Percentiles rank a stretch among this genome's conserved stretches.
Conservation (phyloP, 2,888 invertebrate genomes). For the Callyntrura guangdongensis region DNA sequence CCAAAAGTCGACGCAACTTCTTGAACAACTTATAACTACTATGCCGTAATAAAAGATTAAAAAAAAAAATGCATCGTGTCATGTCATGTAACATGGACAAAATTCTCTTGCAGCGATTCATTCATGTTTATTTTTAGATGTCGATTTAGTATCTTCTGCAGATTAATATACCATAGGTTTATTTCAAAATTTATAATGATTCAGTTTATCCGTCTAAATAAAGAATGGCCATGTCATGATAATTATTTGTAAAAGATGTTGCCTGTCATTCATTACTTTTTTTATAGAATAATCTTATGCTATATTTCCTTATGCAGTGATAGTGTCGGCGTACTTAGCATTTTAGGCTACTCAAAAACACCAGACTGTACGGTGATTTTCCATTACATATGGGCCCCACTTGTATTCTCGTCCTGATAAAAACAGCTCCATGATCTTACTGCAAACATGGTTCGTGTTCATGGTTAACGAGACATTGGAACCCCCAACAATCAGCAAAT, state of each 20-base stretch:
- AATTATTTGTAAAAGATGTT: not conserved
- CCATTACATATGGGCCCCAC: not conserved
- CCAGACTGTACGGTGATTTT: conserved; percentile 12
- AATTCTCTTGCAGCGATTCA: conserved; percentile 28
- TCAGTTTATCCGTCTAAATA: not conserved
- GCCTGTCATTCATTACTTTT: not conserved
- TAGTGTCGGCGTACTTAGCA: not conserved
- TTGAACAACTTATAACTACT: too few relatives aligned
- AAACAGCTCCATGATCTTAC: not conserved
- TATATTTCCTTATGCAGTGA: not conserved
- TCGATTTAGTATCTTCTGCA: not conserved
- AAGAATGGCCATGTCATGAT: conserved; percentile 5
- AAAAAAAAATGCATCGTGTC: too few relatives aligned
- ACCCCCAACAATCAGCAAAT: too few relatives aligned
- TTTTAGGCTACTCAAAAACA: not conserved
- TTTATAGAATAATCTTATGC: not conserved
- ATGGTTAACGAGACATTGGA: not conserved
- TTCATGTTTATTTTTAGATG: conserved; percentile 68
- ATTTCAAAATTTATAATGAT: not conserved
- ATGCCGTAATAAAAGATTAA: too few relatives aligned
- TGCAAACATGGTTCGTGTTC: not conserved
- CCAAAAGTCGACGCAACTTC: too few relatives aligned
- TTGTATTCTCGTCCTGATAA: not conserved
- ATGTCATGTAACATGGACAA: not conserved
- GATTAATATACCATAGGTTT: not conserved